These are phyloP conservation scores for Epicampocera succincta DNA, from an alignment of 2,888 invertebrate species.

Conservation along the genomic window DNA sequence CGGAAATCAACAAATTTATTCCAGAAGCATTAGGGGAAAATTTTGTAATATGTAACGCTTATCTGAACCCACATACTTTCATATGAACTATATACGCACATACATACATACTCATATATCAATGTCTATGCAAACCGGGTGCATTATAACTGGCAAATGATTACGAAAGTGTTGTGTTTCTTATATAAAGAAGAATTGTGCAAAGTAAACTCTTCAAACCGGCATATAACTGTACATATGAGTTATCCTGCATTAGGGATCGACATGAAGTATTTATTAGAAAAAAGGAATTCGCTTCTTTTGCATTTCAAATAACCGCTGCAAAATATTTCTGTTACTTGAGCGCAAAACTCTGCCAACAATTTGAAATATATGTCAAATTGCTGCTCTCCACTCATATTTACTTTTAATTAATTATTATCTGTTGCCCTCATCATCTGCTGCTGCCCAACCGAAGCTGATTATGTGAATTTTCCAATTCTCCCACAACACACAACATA, in stretches of 20 bases:
- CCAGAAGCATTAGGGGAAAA: slow-evolving; percentile 57
- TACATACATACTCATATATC: no score
- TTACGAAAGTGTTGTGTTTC: no score
- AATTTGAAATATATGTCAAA: slow-evolving; percentile 1
- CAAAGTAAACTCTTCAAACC: no score
- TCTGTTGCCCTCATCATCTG: slow-evolving; percentile 26
- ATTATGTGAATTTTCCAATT: background rate
- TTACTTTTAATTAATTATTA: slow-evolving; percentile 46
- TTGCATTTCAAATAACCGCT: background rate
- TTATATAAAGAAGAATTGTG: no score
- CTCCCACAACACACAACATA: background rate
- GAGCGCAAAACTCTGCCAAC: background rate
- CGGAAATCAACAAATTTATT: slow-evolving; percentile 68
- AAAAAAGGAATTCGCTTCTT: no score
- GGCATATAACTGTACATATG: no score
- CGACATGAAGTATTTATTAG: no score
- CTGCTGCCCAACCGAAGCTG: background rate
- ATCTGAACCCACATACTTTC: background rate
- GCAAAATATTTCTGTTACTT: slow-evolving; percentile 4
- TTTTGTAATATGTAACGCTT: slow-evolving; percentile 12
- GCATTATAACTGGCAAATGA: no score
- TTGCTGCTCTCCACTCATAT: background rate
- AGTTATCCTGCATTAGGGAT: no score
- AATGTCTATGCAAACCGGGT: no score
- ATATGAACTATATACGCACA: no score